These are phyloP conservation scores for Alosa alosa DNA, from an alignment of 2,113 vertebrate species.

Conservation along the genomic window DNA sequence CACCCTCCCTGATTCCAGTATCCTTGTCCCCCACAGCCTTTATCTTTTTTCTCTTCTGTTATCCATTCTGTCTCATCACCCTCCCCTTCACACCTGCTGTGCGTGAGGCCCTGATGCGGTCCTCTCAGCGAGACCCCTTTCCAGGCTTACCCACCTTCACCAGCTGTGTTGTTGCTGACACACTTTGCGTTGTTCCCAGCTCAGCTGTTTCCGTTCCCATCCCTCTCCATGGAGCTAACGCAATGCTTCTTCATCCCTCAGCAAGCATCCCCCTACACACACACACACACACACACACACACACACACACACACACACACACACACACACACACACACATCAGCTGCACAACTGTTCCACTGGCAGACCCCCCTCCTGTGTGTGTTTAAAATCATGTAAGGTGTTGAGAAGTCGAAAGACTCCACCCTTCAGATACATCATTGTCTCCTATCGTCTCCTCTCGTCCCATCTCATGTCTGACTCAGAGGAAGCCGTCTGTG, in stretches of 20 bases:
- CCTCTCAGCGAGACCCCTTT: neutral
- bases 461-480: slow-evolving; percentile 2
- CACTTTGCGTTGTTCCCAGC: neutral
- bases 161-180: slow-evolving; percentile 2
- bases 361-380: neutral
- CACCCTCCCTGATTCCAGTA: neutral
- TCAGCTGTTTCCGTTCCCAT: neutral
- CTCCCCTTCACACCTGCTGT: too few species aligned
- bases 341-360: neutral
- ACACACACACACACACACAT: too few species aligned
- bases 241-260: neutral
- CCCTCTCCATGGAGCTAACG: neutral
- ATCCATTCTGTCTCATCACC: neutral
- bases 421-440: neutral
- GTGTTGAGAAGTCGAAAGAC: neutral
- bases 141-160: neutral
- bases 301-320: too few species aligned
- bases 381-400: neutral
- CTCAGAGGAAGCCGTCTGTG: slow-evolving; percentile 28
- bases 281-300: too few species aligned
- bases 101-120: neutral
- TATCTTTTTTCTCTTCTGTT: neutral
- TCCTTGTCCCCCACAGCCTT: neutral
- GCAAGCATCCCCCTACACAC: neutral
- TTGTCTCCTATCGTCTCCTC: neutral